Base-by-base conservation (phyloP, 2,888 invertebrate species). In the Lasius platythorax region DNA sequence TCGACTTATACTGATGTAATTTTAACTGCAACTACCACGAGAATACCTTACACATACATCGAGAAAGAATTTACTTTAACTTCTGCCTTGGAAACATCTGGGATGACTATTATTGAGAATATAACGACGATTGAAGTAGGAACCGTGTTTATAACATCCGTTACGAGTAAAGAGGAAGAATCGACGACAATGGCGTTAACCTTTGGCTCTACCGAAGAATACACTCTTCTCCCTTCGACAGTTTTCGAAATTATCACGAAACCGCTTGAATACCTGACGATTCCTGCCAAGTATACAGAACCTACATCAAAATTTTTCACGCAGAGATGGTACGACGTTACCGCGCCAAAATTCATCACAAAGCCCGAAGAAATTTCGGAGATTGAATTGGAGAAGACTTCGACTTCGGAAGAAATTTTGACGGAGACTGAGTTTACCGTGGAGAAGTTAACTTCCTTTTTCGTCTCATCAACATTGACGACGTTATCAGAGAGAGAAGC, bases 191-290 rank as follows among this genome's bases (percentile, higher is more conserved):
- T 12, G 2, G 2, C 12, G 18, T 5, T 46, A n/a, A 37, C 30
- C 1, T 72, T 64, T 4, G 64, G 15, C 0, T 87, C 88, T 1
- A 88, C 88, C 2, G 70, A 70, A 8, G 64, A 58, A 6, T 88
- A 79, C 23, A 88, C 75, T 3, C 18, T 88, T 18, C 58, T 75
- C 0, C 1, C 83, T 2, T 82, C 88, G 18, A 81, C 79, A 28
- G 18, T 1, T 6, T 5, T 56, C 0, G 74, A 58, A 61, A 67
- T 72, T 5, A 72, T 66, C 4, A 82, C 85, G 3, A 78, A 85
- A 28, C 85, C 88, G 0, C 11, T 66, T 11, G 88, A 81, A 28
- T 33, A 46, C 12, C 61, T 58, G 9, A 79, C 72, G 8, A 76
- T 64, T 78, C 63, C 28, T 15, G 2, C 1, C 53, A 76, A 8